phyloP scores from a whole-genome alignment of 2,888 invertebrate species.

The Saturnia pavonia region DNA sequence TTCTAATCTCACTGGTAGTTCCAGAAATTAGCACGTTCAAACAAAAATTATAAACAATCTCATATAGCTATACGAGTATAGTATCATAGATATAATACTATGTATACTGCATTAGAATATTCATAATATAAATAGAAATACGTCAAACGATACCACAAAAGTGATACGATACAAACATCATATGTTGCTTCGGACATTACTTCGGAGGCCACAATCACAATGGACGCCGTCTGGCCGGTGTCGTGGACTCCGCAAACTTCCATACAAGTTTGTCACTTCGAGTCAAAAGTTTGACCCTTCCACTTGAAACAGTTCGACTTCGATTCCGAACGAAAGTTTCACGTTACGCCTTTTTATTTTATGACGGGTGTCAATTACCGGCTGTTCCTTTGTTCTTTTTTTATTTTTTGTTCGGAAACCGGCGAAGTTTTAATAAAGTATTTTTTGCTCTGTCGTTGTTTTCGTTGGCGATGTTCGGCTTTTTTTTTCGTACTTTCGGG shows the following conservation, averaged over 20 bases:
- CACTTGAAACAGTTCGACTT: slow-evolving; percentile 40
- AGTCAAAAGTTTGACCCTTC: slow-evolving; percentile 47
- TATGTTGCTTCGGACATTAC: neutral
- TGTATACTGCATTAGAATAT: neutral
- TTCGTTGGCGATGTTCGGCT: neutral
- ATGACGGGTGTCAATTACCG: slow-evolving; percentile 56
- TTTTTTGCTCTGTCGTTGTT: slow-evolving; percentile 9
- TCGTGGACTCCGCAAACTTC: slow-evolving; percentile 33
- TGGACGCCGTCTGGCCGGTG: slow-evolving; percentile 21
- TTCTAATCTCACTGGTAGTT: no score
- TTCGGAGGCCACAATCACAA: slow-evolving; percentile 19
- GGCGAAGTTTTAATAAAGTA: slow-evolving; percentile 18
- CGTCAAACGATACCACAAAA: neutral
- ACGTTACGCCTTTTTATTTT: slow-evolving; percentile 43
- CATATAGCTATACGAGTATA: no score
- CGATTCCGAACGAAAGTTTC: slow-evolving; percentile 47
- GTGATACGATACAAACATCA: slow-evolving; percentile 4
- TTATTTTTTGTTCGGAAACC: slow-evolving; percentile 17
- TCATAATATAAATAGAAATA: neutral
- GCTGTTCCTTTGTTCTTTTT: slow-evolving; percentile 46
- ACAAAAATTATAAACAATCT: no score
- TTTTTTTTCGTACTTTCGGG: neutral
- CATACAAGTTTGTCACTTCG: slow-evolving; percentile 52
- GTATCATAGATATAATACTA: no score
- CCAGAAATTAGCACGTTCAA: no score